Conservation (phyloP, 1,140 invertebrate species). For the Phthorimaea operculella region DNA sequence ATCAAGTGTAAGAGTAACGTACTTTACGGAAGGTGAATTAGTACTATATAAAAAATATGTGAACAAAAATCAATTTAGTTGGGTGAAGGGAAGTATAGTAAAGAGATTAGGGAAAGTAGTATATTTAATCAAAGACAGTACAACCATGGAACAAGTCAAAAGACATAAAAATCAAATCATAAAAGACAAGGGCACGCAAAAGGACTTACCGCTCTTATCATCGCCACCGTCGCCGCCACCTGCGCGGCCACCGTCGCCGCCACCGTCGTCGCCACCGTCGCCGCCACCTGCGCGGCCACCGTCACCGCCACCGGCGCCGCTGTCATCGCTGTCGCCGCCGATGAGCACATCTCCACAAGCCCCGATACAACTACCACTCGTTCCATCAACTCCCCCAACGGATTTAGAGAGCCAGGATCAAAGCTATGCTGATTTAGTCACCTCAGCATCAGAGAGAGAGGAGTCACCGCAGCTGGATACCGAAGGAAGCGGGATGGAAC, state of each 20-base stretch:
- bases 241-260: neutral
- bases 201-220: neutral
- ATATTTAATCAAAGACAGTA: slow-evolving; percentile 6
- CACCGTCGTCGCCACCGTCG: too few relatives aligned
- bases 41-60: slow-evolving; percentile 6
- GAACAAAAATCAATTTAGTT: slow-evolving; percentile 7
- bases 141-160: neutral
- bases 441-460: neutral
- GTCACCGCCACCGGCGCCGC: too few relatives aligned
- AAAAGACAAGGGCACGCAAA: neutral
- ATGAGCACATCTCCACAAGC: neutral
- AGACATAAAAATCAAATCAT: slow-evolving; percentile 10
- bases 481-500: neutral
- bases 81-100: slow-evolving; percentile 4
- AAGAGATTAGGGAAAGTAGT: slow-evolving; percentile 7
- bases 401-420: neutral
- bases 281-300: neutral
- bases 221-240: neutral
- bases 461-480: neutral
- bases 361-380: neutral
- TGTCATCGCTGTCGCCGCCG: neutral
- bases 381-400: neutral
- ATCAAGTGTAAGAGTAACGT: neutral
- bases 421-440: neutral
- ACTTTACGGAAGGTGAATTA: neutral